These are phyloP conservation scores for Rhizoglyphus robini DNA, from an alignment of 1,140 invertebrate genomes.

Conservation along the genomic window DNA sequence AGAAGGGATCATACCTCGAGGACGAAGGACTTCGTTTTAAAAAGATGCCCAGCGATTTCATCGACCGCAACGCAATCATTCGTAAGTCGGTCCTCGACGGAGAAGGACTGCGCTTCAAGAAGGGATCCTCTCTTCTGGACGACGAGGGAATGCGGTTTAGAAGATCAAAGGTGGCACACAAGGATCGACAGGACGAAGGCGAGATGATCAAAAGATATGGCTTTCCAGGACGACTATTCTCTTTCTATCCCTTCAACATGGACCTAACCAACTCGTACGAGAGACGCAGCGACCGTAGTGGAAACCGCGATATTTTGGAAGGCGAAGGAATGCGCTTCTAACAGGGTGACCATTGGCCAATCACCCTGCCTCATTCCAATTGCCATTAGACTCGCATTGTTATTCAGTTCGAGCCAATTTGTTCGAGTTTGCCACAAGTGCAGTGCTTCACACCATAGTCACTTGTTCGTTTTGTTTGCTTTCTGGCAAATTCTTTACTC, in stretches of 20 bases:
- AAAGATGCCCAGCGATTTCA: background rate
- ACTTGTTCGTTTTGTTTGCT: too few species aligned
- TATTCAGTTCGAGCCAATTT: too few species aligned
- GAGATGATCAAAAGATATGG: background rate
- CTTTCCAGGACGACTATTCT: background rate
- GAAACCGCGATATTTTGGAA: background rate
- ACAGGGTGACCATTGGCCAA: background rate
- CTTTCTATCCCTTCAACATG: background rate
- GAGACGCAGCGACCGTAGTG: background rate
- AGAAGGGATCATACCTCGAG: background rate
- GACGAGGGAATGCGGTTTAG: conserved; percentile 16
- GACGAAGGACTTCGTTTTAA: conserved; percentile 14
- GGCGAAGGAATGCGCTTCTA: conserved; percentile 18
- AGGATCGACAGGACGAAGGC: background rate
- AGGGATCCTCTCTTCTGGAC: conserved; percentile 11
- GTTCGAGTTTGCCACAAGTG: too few species aligned
- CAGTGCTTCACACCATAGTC: too few species aligned
- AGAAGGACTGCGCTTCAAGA: conserved; percentile 19
- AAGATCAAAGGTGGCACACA: background rate
- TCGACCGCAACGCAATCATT: background rate
- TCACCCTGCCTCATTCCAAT: too few species aligned
- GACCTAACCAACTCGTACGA: background rate
- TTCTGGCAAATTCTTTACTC: too few species aligned
- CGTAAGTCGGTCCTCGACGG: conserved; percentile 11
- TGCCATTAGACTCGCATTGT: too few species aligned